These are phyloP conservation scores for Drosophila subpulchrella DNA, from an alignment of 1,140 invertebrate genomes.

Conservation along the genomic window DNA sequence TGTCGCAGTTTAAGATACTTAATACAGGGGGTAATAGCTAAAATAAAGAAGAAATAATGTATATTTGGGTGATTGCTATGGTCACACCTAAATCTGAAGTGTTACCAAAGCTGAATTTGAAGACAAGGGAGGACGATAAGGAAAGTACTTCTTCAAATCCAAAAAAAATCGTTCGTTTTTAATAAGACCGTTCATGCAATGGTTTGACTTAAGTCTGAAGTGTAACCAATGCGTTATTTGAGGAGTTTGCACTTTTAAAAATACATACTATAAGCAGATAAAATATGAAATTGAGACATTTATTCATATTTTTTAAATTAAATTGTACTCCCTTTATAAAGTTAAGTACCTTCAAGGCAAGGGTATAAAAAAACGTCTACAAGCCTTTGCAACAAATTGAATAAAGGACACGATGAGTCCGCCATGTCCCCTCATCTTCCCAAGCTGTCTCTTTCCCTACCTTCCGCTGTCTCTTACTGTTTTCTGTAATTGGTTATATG, in stretches of 20 bases:
- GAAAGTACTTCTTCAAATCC: no score
- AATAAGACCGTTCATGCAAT: neutral
- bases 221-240: neutral
- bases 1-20: neutral
- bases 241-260: neutral
- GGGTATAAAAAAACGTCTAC: slow-evolving; percentile 26
- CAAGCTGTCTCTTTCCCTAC: slow-evolving; percentile 34
- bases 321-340: neutral
- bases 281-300: neutral
- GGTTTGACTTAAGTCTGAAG: neutral
- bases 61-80: no score
- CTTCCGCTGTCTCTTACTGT: slow-evolving; percentile 46
- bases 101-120: no score
- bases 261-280: neutral
- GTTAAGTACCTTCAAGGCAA: slow-evolving; percentile 1
- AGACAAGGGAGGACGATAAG: no score
- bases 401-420: slow-evolving; percentile 58
- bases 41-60: no score
- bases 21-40: no score
- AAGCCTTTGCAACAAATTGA: slow-evolving; percentile 65
- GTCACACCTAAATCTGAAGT: no score
- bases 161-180: no score
- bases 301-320: neutral
- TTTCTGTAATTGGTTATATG: slow-evolving; percentile 75
- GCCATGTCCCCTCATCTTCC: slow-evolving; percentile 17